Conservation (phyloP, 1,140 invertebrate species). For the Ephestia elutella region DNA sequence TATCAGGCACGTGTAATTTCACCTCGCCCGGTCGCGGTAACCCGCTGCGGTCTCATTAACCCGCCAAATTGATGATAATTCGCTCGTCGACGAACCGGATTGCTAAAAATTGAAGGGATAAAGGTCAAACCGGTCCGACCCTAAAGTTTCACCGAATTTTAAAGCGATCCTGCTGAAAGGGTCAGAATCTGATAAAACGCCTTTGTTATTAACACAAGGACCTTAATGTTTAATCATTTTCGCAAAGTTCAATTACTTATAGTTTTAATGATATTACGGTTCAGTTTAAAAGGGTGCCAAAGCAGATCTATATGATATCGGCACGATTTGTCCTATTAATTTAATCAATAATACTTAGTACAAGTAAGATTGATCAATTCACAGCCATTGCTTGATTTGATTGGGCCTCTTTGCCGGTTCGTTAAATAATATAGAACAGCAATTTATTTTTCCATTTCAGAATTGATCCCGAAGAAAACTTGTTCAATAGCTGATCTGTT, state of each 20-base stretch:
- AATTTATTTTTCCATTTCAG: not conserved
- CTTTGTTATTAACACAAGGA: constrained; percentile 14
- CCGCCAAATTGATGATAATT: not conserved
- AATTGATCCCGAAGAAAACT: not conserved
- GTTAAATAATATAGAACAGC: not conserved
- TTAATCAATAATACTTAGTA: too few relatives aligned
- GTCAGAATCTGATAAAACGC: constrained; percentile 15
- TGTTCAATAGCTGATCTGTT: too few relatives aligned
- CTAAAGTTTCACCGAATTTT: constrained; percentile 19
- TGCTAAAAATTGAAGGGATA: not conserved
- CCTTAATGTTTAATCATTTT: constrained; percentile 5
- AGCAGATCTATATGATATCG: not conserved
- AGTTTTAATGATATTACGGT: not conserved
- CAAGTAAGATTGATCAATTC: too few relatives aligned
- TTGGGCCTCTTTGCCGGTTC: too few relatives aligned
- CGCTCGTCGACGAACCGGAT: not conserved
- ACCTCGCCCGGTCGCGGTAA: not conserved
- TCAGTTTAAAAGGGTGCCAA: not conserved
- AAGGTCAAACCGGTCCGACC: constrained; percentile 9
- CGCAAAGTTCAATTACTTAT: not conserved
- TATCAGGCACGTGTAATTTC: too few relatives aligned
- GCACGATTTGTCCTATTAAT: too few relatives aligned
- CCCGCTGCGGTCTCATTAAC: not conserved
- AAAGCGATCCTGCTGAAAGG: constrained; percentile 13
- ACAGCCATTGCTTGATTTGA: too few relatives aligned